A percentile compares a stretch with the other conserved stretches of the same genome.
Conservation (phyloP, 2,888 invertebrate genomes). For the Platycnemis pennipes region DNA sequence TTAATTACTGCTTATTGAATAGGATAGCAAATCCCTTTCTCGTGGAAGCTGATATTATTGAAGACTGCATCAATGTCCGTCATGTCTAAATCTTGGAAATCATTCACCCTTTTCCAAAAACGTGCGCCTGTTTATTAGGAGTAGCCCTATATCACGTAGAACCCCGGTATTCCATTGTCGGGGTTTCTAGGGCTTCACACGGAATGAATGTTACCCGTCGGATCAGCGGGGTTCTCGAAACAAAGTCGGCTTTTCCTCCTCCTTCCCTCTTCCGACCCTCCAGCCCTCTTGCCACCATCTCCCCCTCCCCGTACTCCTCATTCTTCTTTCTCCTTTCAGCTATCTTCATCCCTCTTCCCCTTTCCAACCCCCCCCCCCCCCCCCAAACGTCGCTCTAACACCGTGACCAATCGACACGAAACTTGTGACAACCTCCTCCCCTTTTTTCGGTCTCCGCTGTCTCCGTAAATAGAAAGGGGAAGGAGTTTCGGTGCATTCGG, state of each 20-base stretch:
- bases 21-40: too few species aligned
- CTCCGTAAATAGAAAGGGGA: conserved; percentile 65
- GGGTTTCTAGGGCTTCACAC: neutral
- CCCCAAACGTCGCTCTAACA: conserved; percentile 43
- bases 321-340: neutral
- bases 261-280: neutral
- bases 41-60: too few species aligned
- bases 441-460: conserved; percentile 8
- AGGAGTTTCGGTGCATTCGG: neutral
- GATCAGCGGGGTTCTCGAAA: neutral
- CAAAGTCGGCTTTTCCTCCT: neutral
- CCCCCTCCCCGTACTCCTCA: neutral
- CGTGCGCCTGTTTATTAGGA: too few species aligned
- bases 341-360: too few species aligned
- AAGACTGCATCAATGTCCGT: too few species aligned
- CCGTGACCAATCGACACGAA: conserved; percentile 60
- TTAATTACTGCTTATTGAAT: too few species aligned
- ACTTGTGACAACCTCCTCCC: conserved; percentile 42
- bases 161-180: too few species aligned
- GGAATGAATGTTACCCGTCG: neutral
- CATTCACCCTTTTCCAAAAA: too few species aligned
- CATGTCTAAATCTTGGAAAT: too few species aligned
- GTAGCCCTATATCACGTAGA: too few species aligned
- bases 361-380: neutral
- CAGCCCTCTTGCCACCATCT: neutral